A percentile compares a stretch with the other conserved stretches of the same genome.
Conservation (phyloP, 1,140 invertebrate genomes). For the Meloidogyne floridensis region DNA sequence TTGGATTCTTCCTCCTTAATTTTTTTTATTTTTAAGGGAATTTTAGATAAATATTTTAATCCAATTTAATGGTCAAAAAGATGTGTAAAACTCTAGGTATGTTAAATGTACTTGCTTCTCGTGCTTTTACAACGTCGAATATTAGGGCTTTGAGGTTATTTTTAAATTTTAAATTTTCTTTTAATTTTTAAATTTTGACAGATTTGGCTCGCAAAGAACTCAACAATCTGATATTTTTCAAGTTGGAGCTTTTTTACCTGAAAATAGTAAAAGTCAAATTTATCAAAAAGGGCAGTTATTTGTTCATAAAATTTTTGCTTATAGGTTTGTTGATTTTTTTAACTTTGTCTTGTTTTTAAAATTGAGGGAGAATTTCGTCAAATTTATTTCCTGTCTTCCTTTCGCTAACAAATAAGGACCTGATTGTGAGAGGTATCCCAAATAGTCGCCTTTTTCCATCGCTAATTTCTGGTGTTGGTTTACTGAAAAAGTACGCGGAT, state of each 20-base stretch:
- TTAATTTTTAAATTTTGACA: not conserved
- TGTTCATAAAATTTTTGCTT: constrained; percentile 59
- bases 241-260: constrained; percentile 8
- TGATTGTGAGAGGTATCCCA: too few relatives aligned
- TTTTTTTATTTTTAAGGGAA: not conserved
- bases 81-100: constrained; percentile 3
- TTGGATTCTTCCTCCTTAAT: not conserved
- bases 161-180: constrained; percentile 9
- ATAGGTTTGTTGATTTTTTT: constrained; percentile 25
- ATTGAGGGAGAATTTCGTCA: too few relatives aligned
- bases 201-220: constrained; percentile 23
- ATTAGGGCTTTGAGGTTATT: constrained; percentile 23
- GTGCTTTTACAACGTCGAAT: constrained; percentile 13
- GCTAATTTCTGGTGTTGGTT: too few relatives aligned
- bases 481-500: too few relatives aligned
- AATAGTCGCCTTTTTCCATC: too few relatives aligned
- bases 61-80: not conserved
- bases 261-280: not conserved
- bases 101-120: constrained; percentile 11
- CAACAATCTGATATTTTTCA: not conserved
- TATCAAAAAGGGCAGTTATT: constrained; percentile 53
- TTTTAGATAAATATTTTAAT: too few relatives aligned
- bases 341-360: not conserved
- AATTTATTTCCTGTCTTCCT: too few relatives aligned
- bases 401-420: too few relatives aligned